Evolutionary conservation across 1,140 invertebrate genomes (phyloP), one percentile per base, ranked within the genome.

Genomic region (Drosophila oshimai): DNA sequence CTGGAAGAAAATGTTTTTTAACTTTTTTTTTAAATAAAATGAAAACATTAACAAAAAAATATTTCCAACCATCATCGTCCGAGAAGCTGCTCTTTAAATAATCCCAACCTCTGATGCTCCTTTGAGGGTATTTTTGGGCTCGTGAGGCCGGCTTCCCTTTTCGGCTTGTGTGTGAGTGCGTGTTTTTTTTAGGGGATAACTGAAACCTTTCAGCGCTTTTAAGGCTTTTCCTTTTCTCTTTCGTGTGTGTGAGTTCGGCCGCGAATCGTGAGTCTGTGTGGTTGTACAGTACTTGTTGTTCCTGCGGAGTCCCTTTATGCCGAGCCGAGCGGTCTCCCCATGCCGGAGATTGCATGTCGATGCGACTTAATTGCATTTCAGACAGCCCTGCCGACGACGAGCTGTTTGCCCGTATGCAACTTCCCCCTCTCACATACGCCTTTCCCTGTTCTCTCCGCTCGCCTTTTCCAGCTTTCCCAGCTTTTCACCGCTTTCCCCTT

Each of bases 341-440:
- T 61, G 81, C 80, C 80, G 81, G 81, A 87, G 80, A 84, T 84
- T 84, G 80, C 80, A 84, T 84, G 80, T 84, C 80, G 81, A 84
- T 86, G 80, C 71, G 72, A 84, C 72, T 84, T 84, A 84, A 84
- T 84, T 84, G 80, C 80, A 84, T 84, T 84, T 87, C 80, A 86
- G 75, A 84, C 75, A 84, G 65, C 71, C 39, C 79, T 86, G 79
- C 70, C 75, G 78, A 86, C 75, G 78, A 86, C 79, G 71, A 86
- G 75, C 54, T 72, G 74, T 58, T 58, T 51, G 58, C 51, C 50
- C 58, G 58, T 37, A 31, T 26, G 57, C 12, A 39, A 64, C 15
- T 20, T 20, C 15, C 61, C 55, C n/a, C 12, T 64, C 57, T 46
- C 60, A 65, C 58, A 49, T 39, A 65, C 34, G 42, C 44, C 44